Evolutionary conservation across 2,888 invertebrate species (phyloP).

Genomic region (Aquatica leii): DNA sequence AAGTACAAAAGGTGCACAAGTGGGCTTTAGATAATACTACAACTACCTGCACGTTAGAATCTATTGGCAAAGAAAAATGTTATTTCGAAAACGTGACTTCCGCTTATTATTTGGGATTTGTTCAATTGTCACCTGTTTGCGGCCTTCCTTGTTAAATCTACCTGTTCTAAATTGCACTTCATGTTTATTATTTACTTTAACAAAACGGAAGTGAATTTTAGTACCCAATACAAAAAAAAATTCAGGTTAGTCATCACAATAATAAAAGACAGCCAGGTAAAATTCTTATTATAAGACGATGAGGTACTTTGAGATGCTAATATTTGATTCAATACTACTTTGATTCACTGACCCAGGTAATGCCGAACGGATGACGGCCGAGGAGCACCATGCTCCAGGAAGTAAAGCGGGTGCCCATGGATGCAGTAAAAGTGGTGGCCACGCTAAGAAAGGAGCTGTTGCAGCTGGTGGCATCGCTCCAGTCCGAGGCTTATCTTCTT

Average conservation of each 20-base stretch:
- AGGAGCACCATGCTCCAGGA: conserved; percentile 71
- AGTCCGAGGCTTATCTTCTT: conserved; percentile 51
- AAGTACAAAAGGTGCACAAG: conserved; percentile 7
- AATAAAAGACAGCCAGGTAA: neutral
- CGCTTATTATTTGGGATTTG: conserved; percentile 54
- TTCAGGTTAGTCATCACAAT: conserved; percentile 14
- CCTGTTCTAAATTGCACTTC: conserved; percentile 34
- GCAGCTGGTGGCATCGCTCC: conserved; percentile 48
- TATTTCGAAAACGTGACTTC: conserved; percentile 59
- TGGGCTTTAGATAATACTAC: neutral
- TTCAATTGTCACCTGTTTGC: conserved; percentile 54
- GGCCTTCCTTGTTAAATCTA: conserved; percentile 39
- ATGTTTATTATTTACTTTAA: conserved; percentile 33
- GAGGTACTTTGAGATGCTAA: neutral
- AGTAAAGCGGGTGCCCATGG: conserved; percentile 79
- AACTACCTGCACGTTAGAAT: conserved; percentile 6
- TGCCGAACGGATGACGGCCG: conserved; percentile 73
- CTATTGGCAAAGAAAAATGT: conserved; percentile 27
- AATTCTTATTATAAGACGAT: neutral
- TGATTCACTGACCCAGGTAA: conserved; percentile 74
- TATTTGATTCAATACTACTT: neutral
- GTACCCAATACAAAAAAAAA: conserved; percentile 18
- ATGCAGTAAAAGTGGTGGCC: conserved; percentile 78
- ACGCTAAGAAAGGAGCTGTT: conserved; percentile 71
- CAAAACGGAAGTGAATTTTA: conserved; percentile 33